Percentiles rank a stretch among this genome's conserved stretches.
phyloP scores from a whole-genome alignment of 2,113 vertebrate genomes.

The Hyaena hyaena region DNA sequence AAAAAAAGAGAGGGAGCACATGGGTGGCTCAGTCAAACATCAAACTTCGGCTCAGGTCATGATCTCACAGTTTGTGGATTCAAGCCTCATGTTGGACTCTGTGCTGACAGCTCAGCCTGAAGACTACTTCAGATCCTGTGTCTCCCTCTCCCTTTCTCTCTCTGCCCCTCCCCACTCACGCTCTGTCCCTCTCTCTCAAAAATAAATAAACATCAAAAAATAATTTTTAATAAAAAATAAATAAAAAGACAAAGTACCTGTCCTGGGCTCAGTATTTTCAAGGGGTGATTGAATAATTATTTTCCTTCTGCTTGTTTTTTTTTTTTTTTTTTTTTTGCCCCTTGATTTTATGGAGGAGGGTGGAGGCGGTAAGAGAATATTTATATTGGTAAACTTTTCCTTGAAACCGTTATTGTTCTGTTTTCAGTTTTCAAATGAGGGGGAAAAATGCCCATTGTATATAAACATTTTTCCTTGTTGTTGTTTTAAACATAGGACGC shows the following conservation, averaged over 20 bases:
- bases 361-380: not conserved
- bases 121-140: too few species aligned
- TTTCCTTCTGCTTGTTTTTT: not conserved
- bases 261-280: slow-evolving; percentile 50
- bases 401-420: slow-evolving; percentile 6
- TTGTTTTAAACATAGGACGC: slow-evolving; percentile 88
- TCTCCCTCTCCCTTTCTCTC: too few species aligned
- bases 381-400: slow-evolving; percentile 9
- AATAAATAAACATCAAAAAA: too few species aligned
- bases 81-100: too few species aligned
- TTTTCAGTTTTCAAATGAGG: slow-evolving; percentile 49
- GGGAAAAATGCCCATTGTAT: slow-evolving; percentile 2
- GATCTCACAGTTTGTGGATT: too few species aligned
- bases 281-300: not conserved
- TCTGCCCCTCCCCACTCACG: too few species aligned
- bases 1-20: too few species aligned
- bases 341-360: slow-evolving; percentile 20
- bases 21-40: too few species aligned
- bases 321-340: not conserved
- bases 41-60: too few species aligned
- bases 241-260: not conserved
- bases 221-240: not conserved
- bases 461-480: slow-evolving; percentile 68
- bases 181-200: too few species aligned
- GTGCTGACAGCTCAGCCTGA: too few species aligned